Base-by-base conservation (phyloP, 2,888 invertebrate species). In the Cordilura impudica region DNA sequence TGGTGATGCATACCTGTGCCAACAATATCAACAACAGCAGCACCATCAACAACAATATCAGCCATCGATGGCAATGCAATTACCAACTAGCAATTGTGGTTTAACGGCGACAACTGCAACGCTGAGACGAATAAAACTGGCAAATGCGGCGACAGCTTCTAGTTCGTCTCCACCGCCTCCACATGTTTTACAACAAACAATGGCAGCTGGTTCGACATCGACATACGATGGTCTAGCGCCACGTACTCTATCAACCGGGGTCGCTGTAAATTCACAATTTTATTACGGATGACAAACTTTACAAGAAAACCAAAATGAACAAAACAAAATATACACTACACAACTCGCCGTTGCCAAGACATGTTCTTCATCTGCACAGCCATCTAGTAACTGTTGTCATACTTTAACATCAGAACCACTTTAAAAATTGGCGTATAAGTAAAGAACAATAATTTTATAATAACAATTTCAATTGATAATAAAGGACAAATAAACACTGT, bases 221-320 rank as follows among this genome's bases (percentile, higher is more conserved):
- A 88, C 88, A 12, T 90, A 90, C 73, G 89, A 89, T 73, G 89
- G 89, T 56, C 87, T 88, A 21, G 89, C 90, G 56, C 89, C 89
- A 23, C 86, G 90, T 31, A 89, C 89, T 4, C 83, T 89, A 2
- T 89, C 89, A 19, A 90, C 89, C 10, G 89, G 89, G n/a, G 84
- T 89, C 29, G 86, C 90, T 26, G 88, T 88, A 18, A 85, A 85
- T 72, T 89, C 89, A 7, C 88, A 89, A 78, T 89, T 88, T 81
- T 89, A 88, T 82, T 89, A 89, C 81, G 89, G 90, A 86, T 89
- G 89, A 89, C 89, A 86, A 81, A 86, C 83, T 83, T 35, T 26
- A 35, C 47, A 54, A 56, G 75, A 67, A 19, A 53, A 51, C 21
- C 47, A 39, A 47, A 63, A 35, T 35, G 75, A 67, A 16, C 54